Conservation (phyloP, 1,140 invertebrate species). For the Apis cerana region DNA sequence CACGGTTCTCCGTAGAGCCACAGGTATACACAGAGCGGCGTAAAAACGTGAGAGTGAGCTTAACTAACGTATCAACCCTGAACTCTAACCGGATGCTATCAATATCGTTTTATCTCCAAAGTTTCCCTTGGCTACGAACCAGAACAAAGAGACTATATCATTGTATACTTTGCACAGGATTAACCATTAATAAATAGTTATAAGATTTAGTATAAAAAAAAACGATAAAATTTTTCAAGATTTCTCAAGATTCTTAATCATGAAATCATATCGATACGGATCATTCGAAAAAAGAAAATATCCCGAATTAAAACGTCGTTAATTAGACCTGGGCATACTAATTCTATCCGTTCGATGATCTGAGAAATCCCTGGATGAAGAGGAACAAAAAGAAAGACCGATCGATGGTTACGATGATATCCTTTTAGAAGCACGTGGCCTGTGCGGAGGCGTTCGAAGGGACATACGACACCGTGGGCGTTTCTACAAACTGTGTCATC, state of each 20-base stretch:
- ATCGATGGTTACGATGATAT: neutral
- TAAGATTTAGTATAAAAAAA: no score
- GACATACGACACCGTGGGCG: constrained; percentile 67
- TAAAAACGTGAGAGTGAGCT: neutral
- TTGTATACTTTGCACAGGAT: neutral
- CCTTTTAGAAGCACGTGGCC: constrained; percentile 42
- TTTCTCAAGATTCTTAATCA: no score
- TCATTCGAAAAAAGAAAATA: no score
- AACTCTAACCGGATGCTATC: constrained; percentile 1
- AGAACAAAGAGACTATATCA: neutral
- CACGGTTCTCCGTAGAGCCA: neutral
- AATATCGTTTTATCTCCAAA: constrained; percentile 27
- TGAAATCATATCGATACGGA: no score
- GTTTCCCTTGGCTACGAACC: neutral
- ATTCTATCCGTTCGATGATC: no score
- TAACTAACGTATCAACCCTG: neutral
- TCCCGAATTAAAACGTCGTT: no score
- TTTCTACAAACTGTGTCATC: constrained; percentile 66
- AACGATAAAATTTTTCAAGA: no score
- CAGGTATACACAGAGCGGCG: neutral
- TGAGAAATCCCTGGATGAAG: neutral
- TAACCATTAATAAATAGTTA: no score
- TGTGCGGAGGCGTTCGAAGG: constrained; percentile 52
- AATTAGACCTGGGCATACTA: no score
- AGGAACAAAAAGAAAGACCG: neutral